Evolutionary conservation across 2,888 invertebrate genomes (phyloP).

Genomic region (Chymomyza procnemis): DNA sequence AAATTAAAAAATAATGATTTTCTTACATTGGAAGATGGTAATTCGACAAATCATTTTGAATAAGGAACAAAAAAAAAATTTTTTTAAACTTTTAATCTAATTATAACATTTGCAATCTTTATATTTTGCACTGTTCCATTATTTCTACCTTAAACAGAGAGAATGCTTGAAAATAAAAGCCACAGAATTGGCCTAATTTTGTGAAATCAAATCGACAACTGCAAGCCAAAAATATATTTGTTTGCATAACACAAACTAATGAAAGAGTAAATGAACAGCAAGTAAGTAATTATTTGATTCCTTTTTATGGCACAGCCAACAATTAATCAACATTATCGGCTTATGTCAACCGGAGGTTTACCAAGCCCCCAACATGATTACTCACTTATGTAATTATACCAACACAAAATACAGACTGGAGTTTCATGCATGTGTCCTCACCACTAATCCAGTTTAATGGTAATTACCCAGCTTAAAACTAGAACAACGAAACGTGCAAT

Average conservation of each 20-base stretch:
- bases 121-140: no score
- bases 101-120: no score
- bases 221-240: background rate
- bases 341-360: constrained; percentile 45
- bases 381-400: background rate
- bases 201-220: no score
- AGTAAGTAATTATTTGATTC: background rate
- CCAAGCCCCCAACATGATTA: constrained; percentile 11
- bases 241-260: no score
- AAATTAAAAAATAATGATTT: no score
- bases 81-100: no score
- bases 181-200: no score
- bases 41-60: no score
- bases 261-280: background rate
- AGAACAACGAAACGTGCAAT: background rate
- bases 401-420: constrained; percentile 4
- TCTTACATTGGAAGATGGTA: no score
- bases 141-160: no score
- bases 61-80: no score
- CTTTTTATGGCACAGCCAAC: background rate
- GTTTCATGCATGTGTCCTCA: constrained; percentile 34
- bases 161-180: no score
- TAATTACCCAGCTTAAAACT: constrained; percentile 31
- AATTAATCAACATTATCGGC: constrained; percentile 65
- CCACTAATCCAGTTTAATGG: constrained; percentile 45